A percentile compares a stretch with the other conserved stretches of the same genome.
Evolutionary conservation across 2,888 invertebrate genomes (phyloP).

Genomic region (Cosmopolites sordidus): DNA sequence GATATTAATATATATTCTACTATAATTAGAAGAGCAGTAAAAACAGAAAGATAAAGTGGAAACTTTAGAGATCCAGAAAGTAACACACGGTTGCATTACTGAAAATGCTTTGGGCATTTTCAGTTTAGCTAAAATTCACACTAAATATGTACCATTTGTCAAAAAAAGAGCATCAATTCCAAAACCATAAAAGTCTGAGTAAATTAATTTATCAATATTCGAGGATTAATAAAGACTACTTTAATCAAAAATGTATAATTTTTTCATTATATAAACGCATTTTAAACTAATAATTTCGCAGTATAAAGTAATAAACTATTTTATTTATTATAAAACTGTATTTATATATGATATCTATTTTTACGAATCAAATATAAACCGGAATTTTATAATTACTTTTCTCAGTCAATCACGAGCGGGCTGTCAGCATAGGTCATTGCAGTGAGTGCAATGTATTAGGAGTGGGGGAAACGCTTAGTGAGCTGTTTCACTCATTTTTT

Average conservation of each 20-base stretch:
- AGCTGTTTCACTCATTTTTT: no score
- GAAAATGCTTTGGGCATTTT: conserved; percentile 18
- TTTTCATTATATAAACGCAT: not conserved
- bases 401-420: no score
- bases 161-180: conserved; percentile 8
- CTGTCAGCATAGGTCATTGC: no score
- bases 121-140: conserved; percentile 20
- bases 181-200: conserved; percentile 14
- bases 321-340: no score
- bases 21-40: not conserved
- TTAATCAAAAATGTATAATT: not conserved
- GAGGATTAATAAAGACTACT: conserved; percentile 4
- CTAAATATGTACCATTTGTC: conserved; percentile 20
- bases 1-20: no score
- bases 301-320: no score
- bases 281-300: no score
- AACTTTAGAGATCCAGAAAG: conserved; percentile 3
- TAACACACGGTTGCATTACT: conserved; percentile 12
- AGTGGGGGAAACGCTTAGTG: no score
- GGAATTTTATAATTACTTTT: no score
- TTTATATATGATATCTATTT: no score
- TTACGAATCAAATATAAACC: no score
- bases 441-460: no score
- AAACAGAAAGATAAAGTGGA: not conserved
- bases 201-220: conserved; percentile 12